These are phyloP conservation scores for Drosophila tani DNA, from an alignment of 1,140 invertebrate genomes.

Conservation along the genomic window DNA sequence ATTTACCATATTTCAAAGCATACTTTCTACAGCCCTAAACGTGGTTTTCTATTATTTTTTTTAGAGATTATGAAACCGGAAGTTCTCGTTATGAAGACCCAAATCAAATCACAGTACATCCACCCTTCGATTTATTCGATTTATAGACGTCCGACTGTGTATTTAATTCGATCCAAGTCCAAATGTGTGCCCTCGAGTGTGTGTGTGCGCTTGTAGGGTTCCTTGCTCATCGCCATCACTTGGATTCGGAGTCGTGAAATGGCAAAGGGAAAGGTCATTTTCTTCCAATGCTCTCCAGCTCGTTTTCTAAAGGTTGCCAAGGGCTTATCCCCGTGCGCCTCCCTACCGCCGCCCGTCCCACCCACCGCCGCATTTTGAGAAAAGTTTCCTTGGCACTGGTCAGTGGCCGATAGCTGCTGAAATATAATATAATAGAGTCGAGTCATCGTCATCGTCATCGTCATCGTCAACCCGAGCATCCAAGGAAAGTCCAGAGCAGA, in stretches of 20 bases:
- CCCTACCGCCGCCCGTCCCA: not conserved
- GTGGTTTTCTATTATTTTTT: accelerated
- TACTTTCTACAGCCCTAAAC: too few relatives aligned
- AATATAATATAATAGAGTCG: conserved; percentile 79
- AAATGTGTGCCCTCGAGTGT: conserved; percentile 13
- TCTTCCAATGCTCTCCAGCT: conserved; percentile 72
- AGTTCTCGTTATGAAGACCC: too few relatives aligned
- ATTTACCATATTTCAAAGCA: too few relatives aligned
- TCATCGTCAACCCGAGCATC: conserved; percentile 29
- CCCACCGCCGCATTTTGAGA: conserved; percentile 39
- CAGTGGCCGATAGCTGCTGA: conserved; percentile 72
- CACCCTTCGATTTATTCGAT: not conserved
- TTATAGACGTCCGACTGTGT: conserved; percentile 7
- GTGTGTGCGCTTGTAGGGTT: conserved; percentile 27
- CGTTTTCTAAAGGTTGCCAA: conserved; percentile 78
- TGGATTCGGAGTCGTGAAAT: conserved; percentile 67
- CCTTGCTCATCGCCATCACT: conserved; percentile 62
- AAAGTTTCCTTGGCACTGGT: conserved; percentile 66
- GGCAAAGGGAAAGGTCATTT: conserved; percentile 79
- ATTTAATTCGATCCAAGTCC: conserved; percentile 10
- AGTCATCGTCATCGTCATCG: conserved; percentile 63
- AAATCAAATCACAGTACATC: not conserved
- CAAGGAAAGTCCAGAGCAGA: conserved; percentile 35
- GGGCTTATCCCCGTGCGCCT: conserved; percentile 54
- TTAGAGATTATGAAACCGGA: not conserved